These are phyloP conservation scores for Atractosteus spatula DNA, from an alignment of 2,113 vertebrate genomes.

Conservation along the genomic window DNA sequence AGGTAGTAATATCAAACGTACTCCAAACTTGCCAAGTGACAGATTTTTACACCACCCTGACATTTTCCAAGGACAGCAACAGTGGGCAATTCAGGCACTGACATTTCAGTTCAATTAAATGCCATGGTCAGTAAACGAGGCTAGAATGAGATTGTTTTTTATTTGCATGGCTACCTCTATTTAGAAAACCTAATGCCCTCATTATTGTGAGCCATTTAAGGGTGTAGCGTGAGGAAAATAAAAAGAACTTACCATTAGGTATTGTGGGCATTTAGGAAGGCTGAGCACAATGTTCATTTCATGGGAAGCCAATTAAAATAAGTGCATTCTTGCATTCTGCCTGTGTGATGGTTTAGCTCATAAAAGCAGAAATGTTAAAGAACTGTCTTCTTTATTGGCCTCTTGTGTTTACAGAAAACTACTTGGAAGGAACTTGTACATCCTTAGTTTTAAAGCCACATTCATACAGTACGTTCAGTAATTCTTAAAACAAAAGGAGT, in stretches of 20 bases:
- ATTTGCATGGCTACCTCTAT: background rate
- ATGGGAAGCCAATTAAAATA: background rate
- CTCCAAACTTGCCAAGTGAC: too few relatives aligned
- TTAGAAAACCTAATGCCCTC: background rate
- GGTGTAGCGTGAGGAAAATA: background rate
- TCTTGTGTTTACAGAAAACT: too few relatives aligned
- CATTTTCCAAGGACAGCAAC: background rate
- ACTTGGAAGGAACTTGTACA: too few relatives aligned
- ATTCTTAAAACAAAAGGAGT: too few relatives aligned
- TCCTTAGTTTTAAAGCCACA: too few relatives aligned
- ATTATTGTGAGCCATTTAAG: background rate
- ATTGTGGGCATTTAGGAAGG: background rate
- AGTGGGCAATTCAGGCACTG: background rate
- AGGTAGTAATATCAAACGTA: too few relatives aligned
- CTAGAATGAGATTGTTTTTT: background rate
- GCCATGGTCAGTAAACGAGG: background rate
- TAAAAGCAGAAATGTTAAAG: too few relatives aligned
- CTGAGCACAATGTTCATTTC: background rate
- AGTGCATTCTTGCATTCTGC: background rate
- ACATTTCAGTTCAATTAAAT: background rate
- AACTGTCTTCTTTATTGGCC: too few relatives aligned
- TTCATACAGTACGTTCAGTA: too few relatives aligned
- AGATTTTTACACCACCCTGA: too few relatives aligned
- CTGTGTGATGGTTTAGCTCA: too few relatives aligned
- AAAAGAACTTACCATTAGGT: background rate